Conservation (phyloP, 2,113 vertebrate genomes). For the Telmatochromis sp. region DNA sequence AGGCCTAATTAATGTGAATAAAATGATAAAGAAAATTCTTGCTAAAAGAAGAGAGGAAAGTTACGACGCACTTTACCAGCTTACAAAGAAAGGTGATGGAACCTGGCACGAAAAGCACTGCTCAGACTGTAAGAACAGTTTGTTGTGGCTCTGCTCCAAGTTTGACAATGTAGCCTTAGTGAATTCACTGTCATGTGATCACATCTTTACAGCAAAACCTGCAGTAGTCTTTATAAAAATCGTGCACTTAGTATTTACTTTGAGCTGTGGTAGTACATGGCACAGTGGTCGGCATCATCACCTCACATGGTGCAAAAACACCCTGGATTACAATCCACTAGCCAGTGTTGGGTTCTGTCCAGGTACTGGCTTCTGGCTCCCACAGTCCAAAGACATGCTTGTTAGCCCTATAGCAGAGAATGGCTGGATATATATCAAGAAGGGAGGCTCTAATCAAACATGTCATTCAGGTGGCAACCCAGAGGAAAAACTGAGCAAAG, state of each 20-base stretch:
- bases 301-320: background rate
- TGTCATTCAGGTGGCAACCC: background rate
- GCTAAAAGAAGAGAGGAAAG: background rate
- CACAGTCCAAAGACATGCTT: background rate
- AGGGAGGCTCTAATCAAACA: background rate
- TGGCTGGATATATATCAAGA: background rate
- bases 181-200: background rate
- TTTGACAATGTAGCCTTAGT: background rate
- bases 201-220: background rate
- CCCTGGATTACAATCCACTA: background rate
- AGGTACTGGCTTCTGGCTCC: background rate
- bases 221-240: background rate
- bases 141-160: background rate
- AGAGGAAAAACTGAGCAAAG: background rate
- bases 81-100: background rate
- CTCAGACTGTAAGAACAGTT: background rate
- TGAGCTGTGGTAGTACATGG: background rate
- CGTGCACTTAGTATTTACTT: background rate
- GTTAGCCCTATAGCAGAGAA: background rate
- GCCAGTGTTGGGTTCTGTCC: background rate
- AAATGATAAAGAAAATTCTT: background rate
- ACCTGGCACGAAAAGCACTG: background rate
- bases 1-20: background rate
- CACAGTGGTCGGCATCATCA: background rate
- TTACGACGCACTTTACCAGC: background rate